These are phyloP conservation scores for Drosophila cardini DNA, from an alignment of 1,140 invertebrate genomes.

Conservation along the genomic window DNA sequence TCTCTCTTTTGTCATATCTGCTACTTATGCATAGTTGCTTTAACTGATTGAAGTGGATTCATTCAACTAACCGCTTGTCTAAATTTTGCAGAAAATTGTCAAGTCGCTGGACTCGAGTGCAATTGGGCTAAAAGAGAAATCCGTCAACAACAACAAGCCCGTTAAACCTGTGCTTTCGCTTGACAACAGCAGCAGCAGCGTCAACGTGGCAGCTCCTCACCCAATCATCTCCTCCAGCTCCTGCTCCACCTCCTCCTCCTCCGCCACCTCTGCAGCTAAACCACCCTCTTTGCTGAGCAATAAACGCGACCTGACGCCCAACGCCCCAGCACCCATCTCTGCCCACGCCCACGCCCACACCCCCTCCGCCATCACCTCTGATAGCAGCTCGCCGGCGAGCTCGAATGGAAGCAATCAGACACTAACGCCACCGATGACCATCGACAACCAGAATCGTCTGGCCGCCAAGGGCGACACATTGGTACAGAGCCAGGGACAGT, in stretches of 20 bases:
- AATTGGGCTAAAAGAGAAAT: slow-evolving; percentile 66
- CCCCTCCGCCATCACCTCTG: slow-evolving; percentile 50
- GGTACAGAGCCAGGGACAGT: no score
- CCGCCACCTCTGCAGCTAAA: not conserved
- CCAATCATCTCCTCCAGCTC: no score
- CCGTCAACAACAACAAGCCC: slow-evolving; percentile 83
- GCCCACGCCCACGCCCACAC: slow-evolving; percentile 13
- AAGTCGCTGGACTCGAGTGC: slow-evolving; percentile 79
- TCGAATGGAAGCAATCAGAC: slow-evolving; percentile 84
- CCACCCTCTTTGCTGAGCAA: no score
- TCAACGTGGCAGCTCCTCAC: slow-evolving; percentile 27
- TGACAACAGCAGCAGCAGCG: slow-evolving; percentile 56
- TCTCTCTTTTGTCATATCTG: slow-evolving; percentile 19
- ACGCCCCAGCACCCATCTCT: no score
- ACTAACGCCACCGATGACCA: slow-evolving; percentile 81
- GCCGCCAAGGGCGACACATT: slow-evolving; percentile 53
- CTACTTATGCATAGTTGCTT: slow-evolving; percentile 28
- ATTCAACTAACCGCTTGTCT: slow-evolving; percentile 36
- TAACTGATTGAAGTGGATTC: slow-evolving; percentile 31
- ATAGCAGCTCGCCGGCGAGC: slow-evolving; percentile 71
- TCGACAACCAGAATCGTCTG: slow-evolving; percentile 68
- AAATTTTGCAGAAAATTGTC: slow-evolving; percentile 75
- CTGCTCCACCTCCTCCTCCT: not conserved
- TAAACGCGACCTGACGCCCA: no score
- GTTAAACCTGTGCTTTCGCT: slow-evolving; percentile 78